phyloP scores from a whole-genome alignment of 2,113 vertebrate genomes.

The Ancistrus triradiatus region DNA sequence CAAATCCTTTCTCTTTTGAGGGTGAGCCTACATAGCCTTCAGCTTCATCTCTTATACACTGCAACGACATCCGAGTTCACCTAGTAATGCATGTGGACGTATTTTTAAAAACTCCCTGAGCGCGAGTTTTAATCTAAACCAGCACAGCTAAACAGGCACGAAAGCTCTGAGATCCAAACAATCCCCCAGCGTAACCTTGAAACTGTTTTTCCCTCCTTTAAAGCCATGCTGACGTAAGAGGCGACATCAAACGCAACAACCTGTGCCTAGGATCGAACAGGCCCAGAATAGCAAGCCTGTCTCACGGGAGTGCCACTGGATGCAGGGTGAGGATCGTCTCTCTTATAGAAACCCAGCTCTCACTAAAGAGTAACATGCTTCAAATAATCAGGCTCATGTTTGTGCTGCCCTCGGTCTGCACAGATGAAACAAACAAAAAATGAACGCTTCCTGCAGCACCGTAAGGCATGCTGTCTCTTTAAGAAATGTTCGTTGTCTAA shows the following conservation, averaged over 20 bases:
- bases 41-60: not conserved
- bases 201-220: constrained; percentile 30
- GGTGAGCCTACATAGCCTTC: not conserved
- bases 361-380: not conserved
- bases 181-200: constrained; percentile 29
- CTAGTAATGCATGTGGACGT: too few relatives aligned
- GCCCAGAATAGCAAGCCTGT: constrained; percentile 33
- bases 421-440: constrained; percentile 19
- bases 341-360: constrained; percentile 23
- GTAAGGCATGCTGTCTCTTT: constrained; percentile 48
- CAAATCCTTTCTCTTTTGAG: constrained; percentile 15
- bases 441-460: constrained; percentile 14
- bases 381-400: constrained; percentile 23
- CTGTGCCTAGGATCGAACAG: constrained; percentile 34
- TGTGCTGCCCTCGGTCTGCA: too few relatives aligned
- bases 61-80: not conserved
- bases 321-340: constrained; percentile 24
- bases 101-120: too few relatives aligned
- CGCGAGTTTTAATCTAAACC: too few relatives aligned
- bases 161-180: too few relatives aligned
- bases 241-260: constrained; percentile 41
- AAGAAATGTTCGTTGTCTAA: constrained; percentile 42
- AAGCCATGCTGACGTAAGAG: constrained; percentile 30
- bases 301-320: constrained; percentile 31
- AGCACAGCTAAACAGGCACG: too few relatives aligned